Percentiles rank a stretch among this genome's conserved stretches.
phyloP scores from a whole-genome alignment of 2,888 invertebrate species.

The Ophioninae sp. region DNA sequence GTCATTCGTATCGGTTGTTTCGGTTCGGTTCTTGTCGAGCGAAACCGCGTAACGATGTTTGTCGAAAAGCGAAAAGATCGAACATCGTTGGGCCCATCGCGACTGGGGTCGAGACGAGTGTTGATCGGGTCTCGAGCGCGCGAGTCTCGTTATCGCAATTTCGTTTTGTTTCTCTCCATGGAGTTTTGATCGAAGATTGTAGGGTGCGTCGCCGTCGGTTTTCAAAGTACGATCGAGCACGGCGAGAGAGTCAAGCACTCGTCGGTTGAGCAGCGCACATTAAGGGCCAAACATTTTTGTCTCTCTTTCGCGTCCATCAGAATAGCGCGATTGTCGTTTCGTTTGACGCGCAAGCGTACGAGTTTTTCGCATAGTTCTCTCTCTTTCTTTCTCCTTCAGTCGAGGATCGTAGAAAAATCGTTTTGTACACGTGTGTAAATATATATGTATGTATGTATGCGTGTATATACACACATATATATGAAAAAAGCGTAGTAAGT shows the following conservation, averaged over 20 bases:
- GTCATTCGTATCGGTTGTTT: too few relatives aligned
- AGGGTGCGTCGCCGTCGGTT: too few relatives aligned
- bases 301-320: neutral
- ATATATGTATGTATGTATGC: neutral
- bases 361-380: constrained; percentile 13
- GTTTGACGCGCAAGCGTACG: constrained; percentile 10
- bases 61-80: too few relatives aligned
- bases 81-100: too few relatives aligned
- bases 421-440: constrained; percentile 64
- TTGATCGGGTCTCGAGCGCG: too few relatives aligned
- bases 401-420: constrained; percentile 63
- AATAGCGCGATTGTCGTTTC: neutral
- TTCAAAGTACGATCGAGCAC: too few relatives aligned
- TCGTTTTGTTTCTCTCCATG: too few relatives aligned
- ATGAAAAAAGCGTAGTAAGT: constrained; percentile 64
- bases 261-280: neutral
- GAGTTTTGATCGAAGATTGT: too few relatives aligned
- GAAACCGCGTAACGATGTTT: too few relatives aligned
- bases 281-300: neutral
- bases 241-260: neutral
- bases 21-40: too few relatives aligned
- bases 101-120: too few relatives aligned
- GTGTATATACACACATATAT: neutral
- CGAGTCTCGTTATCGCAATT: too few relatives aligned
- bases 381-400: constrained; percentile 27